phyloP scores from a whole-genome alignment of 2,888 invertebrate genomes.

The Plebejus argus region DNA sequence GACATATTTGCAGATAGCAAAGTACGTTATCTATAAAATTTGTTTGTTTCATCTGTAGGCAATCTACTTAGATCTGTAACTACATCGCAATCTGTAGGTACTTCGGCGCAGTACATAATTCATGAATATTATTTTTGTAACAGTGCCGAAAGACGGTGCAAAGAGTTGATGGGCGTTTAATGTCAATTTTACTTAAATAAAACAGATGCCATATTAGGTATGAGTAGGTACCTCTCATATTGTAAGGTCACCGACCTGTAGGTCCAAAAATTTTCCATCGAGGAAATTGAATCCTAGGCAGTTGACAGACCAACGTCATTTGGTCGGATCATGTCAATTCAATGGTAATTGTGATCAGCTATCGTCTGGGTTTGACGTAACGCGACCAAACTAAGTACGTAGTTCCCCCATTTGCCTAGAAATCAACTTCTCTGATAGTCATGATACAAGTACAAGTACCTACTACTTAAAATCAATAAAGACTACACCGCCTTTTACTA shows the following conservation, averaged over 20 bases:
- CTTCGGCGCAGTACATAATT: not conserved
- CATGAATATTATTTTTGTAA: not conserved
- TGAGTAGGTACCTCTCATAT: not conserved
- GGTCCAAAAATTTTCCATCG: not conserved
- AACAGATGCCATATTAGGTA: not conserved
- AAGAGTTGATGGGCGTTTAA: not conserved
- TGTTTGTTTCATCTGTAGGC: not conserved
- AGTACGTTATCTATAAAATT: not conserved
- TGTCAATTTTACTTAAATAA: not conserved
- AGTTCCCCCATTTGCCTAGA: no score
- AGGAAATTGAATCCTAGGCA: no score
- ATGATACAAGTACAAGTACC: no score
- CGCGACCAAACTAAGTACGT: no score
- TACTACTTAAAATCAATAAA: not conserved
- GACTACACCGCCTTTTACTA: not conserved
- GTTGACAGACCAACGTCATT: no score
- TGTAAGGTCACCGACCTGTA: not conserved
- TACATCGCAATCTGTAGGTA: not conserved
- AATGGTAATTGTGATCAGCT: no score
- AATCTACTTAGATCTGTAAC: not conserved
- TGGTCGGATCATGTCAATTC: no score
- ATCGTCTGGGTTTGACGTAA: no score
- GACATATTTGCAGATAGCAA: not conserved
- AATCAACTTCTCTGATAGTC: no score
- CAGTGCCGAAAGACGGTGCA: not conserved